phyloP scores from a whole-genome alignment of 2,113 vertebrate species.

The Varanus salvator region DNA sequence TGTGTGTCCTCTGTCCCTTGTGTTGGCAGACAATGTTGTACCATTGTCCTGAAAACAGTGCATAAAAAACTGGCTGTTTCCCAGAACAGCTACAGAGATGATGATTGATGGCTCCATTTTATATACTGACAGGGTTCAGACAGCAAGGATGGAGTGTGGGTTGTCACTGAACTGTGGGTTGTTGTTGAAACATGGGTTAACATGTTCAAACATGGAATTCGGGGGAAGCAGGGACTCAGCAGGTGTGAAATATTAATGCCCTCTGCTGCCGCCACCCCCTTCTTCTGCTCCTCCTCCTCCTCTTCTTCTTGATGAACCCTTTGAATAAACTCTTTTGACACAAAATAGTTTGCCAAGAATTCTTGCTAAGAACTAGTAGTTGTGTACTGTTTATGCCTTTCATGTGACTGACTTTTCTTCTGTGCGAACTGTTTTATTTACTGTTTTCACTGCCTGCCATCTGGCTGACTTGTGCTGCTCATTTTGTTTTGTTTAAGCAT shows the following conservation, averaged over 20 bases:
- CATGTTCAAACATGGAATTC: too few relatives aligned
- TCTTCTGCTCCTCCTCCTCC: not conserved
- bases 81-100: not conserved
- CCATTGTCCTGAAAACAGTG: not conserved
- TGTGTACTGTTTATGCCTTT: slow-evolving; percentile 57
- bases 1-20: not conserved
- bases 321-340: slow-evolving; percentile 12
- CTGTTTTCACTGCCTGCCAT: slow-evolving; percentile 60
- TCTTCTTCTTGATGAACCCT: slow-evolving; percentile 39
- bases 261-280: too few relatives aligned
- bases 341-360: slow-evolving; percentile 32
- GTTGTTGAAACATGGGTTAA: too few relatives aligned
- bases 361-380: slow-evolving; percentile 42
- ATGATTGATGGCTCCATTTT: not conserved
- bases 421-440: slow-evolving; percentile 70
- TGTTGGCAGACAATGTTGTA: not conserved
- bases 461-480: slow-evolving; percentile 72
- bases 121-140: not conserved
- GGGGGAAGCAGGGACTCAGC: too few relatives aligned
- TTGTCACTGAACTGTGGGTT: too few relatives aligned
- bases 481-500: slow-evolving; percentile 35
- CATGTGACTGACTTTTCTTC: slow-evolving; percentile 47
- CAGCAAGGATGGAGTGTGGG: not conserved
- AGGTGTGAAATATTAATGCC: too few relatives aligned
- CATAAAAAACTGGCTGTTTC: not conserved